These are phyloP conservation scores for Stenopsyche tienmushanensis DNA, from an alignment of 1,140 invertebrate genomes.

Conservation along the genomic window DNA sequence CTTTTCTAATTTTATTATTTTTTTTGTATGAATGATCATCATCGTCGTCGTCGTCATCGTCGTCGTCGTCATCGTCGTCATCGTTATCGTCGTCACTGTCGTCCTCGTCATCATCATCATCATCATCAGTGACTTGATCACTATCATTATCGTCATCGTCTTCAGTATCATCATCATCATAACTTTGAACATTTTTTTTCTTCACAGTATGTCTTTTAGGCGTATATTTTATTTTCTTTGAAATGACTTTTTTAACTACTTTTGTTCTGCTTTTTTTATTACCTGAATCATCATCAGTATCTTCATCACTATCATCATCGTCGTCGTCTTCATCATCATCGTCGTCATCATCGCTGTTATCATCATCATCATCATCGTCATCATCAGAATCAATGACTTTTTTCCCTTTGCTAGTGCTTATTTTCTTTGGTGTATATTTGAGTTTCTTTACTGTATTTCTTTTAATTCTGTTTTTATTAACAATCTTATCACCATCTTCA, in stretches of 20 bases:
- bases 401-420: no score
- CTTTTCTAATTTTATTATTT: no score
- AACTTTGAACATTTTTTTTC: slow-evolving; percentile 52
- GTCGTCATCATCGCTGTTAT: slow-evolving; percentile 48
- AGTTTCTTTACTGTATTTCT: no score
- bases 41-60: slow-evolving; percentile 45
- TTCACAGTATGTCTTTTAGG: slow-evolving; percentile 53
- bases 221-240: slow-evolving; percentile 52
- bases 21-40: slow-evolving; percentile 50
- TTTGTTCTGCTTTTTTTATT: slow-evolving; percentile 46
- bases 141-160: slow-evolving; percentile 49
- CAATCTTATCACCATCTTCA: slow-evolving; percentile 54
- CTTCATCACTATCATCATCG: slow-evolving; percentile 53
- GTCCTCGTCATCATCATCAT: slow-evolving; percentile 46
- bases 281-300: slow-evolving; percentile 52
- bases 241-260: slow-evolving; percentile 52
- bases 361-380: slow-evolving; percentile 53
- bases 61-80: slow-evolving; percentile 45
- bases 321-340: slow-evolving; percentile 52
- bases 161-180: slow-evolving; percentile 57
- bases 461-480: no score
- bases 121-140: slow-evolving; percentile 46
- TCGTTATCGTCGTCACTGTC: slow-evolving; percentile 48
- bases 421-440: no score
- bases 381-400: slow-evolving; percentile 55